Evolutionary conservation across 2,888 invertebrate species (phyloP).

Genomic region (Phoenoteleia sp.): DNA sequence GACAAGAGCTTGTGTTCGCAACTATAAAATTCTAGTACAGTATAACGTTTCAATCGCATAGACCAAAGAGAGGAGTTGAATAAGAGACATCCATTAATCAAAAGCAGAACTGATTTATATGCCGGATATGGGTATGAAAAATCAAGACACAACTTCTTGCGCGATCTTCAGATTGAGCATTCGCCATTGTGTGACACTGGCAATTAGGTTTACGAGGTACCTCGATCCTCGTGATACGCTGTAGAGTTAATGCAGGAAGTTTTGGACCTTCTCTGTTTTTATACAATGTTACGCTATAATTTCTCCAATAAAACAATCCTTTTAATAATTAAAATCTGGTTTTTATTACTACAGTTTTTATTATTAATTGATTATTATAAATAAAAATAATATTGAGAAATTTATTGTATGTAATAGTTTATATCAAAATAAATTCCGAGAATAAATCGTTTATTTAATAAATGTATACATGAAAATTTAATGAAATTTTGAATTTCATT

Average conservation of each 20-base stretch:
- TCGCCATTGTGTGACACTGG: slow-evolving; percentile 15
- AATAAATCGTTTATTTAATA: no score
- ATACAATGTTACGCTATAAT: no score
- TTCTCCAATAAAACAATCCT: no score
- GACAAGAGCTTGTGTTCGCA: slow-evolving; percentile 26
- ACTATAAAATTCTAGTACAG: slow-evolving; percentile 20
- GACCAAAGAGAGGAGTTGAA: slow-evolving; percentile 5
- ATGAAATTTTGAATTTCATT: no score
- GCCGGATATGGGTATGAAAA: neutral
- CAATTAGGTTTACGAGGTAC: slow-evolving; percentile 27
- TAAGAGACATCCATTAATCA: slow-evolving; percentile 37
- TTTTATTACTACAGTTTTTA: no score
- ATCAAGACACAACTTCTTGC: slow-evolving; percentile 8
- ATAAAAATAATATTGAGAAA: no score
- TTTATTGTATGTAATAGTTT: no score
- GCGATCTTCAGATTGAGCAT: slow-evolving; percentile 1
- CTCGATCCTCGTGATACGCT: neutral
- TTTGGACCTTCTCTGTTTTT: neutral
- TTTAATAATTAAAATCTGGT: no score
- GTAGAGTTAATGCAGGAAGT: neutral
- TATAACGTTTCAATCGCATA: slow-evolving; percentile 23
- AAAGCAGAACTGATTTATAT: slow-evolving; percentile 34
- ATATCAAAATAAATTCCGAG: no score
- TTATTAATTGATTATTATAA: no score
- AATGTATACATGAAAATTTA: no score